phyloP scores from a whole-genome alignment of 1,140 invertebrate species.

The Halictus rubicundus region DNA sequence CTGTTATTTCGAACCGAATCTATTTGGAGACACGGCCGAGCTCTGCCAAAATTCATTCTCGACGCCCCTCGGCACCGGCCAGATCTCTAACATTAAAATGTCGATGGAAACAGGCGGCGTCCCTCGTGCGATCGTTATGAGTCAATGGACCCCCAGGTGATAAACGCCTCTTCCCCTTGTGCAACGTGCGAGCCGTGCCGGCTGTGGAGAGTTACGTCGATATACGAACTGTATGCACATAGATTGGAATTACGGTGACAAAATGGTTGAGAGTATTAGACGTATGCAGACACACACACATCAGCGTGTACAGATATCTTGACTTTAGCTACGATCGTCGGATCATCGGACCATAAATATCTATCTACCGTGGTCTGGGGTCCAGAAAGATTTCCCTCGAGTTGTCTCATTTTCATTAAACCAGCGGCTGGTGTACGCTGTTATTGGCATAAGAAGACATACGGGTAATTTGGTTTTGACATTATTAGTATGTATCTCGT shows the following conservation, averaged over 20 bases:
- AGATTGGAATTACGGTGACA: slow-evolving; percentile 37
- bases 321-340: slow-evolving; percentile 61
- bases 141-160: slow-evolving; percentile 65
- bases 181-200: slow-evolving; percentile 45
- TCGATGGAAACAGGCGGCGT: slow-evolving; percentile 46
- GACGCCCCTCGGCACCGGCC: slow-evolving; percentile 56
- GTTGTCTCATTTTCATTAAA: too few species aligned
- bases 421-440: too few species aligned
- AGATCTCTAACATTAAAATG: slow-evolving; percentile 67
- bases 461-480: too few species aligned
- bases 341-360: not conserved
- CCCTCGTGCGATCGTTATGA: slow-evolving; percentile 42
- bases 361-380: not conserved
- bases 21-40: slow-evolving; percentile 62
- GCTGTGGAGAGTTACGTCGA: slow-evolving; percentile 7
- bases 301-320: slow-evolving; percentile 56
- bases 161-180: slow-evolving; percentile 26
- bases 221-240: slow-evolving; percentile 1
- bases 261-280: slow-evolving; percentile 36
- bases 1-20: slow-evolving; percentile 70
- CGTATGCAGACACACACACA: slow-evolving; percentile 45
- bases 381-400: too few species aligned
- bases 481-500: too few species aligned
- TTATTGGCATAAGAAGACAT: too few species aligned
- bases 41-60: slow-evolving; percentile 66